Conservation (phyloP, 2,888 invertebrate species). For the Philereme vetulata region DNA sequence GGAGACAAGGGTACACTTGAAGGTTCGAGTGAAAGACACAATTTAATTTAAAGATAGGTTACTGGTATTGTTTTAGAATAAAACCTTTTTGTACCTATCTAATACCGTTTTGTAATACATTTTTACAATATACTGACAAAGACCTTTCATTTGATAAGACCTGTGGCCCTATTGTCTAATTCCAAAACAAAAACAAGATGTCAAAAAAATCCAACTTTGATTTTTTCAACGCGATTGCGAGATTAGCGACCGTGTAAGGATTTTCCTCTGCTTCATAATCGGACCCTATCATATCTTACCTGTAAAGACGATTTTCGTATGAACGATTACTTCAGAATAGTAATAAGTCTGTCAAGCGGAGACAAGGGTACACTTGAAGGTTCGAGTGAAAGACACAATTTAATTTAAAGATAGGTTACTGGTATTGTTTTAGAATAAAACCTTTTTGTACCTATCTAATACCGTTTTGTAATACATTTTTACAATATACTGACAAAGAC, state of each 20-base stretch:
- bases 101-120: neutral
- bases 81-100: neutral
- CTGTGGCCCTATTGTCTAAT: too few species aligned
- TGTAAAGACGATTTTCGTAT: constrained; percentile 1
- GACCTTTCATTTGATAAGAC: too few species aligned
- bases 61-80: neutral
- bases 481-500: too few species aligned
- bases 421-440: neutral
- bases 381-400: neutral
- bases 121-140: too few species aligned
- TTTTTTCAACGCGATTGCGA: too few species aligned
- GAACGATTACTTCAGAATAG: neutral
- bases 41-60: neutral
- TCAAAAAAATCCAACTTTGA: too few species aligned
- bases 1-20: constrained; percentile 12
- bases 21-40: neutral
- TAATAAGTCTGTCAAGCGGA: constrained; percentile 10
- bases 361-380: constrained; percentile 12
- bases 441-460: neutral
- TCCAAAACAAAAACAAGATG: too few species aligned
- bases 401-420: neutral
- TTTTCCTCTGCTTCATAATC: too few species aligned
- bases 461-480: too few species aligned
- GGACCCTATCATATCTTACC: neutral
- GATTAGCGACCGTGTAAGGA: too few species aligned